Conservation (phyloP, 2,797 vertebrate species). For the Thunnus albacares region DNA sequence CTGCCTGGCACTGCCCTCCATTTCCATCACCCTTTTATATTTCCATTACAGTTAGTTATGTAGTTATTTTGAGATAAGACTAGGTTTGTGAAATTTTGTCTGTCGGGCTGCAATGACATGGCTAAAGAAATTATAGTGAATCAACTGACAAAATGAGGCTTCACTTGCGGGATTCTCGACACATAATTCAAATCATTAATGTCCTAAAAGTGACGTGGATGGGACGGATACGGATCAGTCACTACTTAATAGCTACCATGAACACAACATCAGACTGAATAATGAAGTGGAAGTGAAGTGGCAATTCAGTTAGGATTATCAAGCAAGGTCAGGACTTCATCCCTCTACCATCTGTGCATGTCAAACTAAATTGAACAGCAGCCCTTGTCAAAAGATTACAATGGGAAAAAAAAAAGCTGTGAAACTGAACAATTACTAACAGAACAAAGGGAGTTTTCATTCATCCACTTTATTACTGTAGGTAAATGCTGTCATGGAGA, state of each 20-base stretch:
- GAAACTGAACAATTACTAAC: neutral
- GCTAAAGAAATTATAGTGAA: too few relatives aligned
- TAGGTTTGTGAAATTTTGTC: too few relatives aligned
- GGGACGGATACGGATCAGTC: neutral
- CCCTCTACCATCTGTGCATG: neutral
- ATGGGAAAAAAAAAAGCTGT: neutral
- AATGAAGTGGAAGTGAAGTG: neutral
- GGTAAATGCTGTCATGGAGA: slow-evolving; percentile 20
- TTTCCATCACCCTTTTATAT: too few relatives aligned
- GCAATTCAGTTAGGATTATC: neutral
- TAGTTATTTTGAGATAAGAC: too few relatives aligned
- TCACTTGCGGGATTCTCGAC: too few relatives aligned
- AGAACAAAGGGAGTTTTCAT: slow-evolving; percentile 3
- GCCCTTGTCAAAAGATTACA: neutral
- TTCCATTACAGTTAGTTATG: too few relatives aligned
- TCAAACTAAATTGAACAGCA: neutral
- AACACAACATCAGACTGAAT: neutral
- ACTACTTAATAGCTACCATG: neutral
- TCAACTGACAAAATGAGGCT: too few relatives aligned
- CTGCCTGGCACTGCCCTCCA: too few relatives aligned
- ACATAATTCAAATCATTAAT: too few relatives aligned
- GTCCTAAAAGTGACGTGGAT: too few relatives aligned
- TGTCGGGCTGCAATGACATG: too few relatives aligned
- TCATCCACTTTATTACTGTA: neutral
- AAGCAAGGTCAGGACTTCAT: neutral